A percentile compares a stretch with the other conserved stretches of the same genome.
Evolutionary conservation across 1,140 invertebrate species (phyloP).

Genomic region (Calliphora vicina): DNA sequence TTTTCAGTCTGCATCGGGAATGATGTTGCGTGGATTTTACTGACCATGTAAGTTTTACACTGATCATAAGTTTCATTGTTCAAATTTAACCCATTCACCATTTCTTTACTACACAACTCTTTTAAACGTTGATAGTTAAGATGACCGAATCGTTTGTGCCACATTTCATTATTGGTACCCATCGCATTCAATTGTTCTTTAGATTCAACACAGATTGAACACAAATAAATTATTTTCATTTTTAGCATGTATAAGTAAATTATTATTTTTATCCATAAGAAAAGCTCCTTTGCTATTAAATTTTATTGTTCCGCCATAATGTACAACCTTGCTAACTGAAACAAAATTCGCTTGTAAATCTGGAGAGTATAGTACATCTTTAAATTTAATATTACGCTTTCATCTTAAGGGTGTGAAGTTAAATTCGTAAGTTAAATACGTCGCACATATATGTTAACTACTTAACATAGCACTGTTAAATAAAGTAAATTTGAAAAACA

Average conservation of each 20-base stretch:
- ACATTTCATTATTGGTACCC: neutral
- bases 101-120: neutral
- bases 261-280: neutral
- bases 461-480: too few relatives aligned
- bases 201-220: neutral
- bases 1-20: neutral
- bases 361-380: constrained; percentile 25
- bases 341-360: constrained; percentile 34
- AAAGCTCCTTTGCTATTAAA: neutral
- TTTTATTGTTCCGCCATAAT: neutral
- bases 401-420: too few relatives aligned
- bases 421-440: too few relatives aligned
- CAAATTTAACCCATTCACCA: constrained; percentile 23
- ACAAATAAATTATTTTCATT: neutral
- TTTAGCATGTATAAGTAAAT: neutral
- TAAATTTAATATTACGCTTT: too few relatives aligned
- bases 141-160: constrained; percentile 26
- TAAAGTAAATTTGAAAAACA: too few relatives aligned
- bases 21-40: neutral
- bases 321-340: constrained; percentile 23
- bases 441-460: too few relatives aligned
- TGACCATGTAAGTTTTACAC: neutral
- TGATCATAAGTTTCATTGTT: neutral
- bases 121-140: constrained; percentile 31
- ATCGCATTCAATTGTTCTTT: neutral